phyloP scores from a whole-genome alignment of 2,888 invertebrate genomes.

The Drosophila algonquin region DNA sequence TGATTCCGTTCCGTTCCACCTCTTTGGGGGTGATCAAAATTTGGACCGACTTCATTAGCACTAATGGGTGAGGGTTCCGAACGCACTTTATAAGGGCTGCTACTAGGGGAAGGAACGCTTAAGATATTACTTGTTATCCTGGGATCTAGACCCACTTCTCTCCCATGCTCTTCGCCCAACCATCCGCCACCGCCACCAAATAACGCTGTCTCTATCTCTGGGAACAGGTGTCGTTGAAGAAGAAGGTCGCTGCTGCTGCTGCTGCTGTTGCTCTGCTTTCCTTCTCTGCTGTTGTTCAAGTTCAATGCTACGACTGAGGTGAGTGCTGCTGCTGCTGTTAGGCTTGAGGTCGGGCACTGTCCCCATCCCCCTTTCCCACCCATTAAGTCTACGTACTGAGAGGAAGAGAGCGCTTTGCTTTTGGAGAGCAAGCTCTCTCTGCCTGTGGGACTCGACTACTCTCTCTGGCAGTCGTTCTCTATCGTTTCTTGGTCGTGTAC shows the following conservation, averaged over 20 bases:
- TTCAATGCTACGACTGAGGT: conserved; percentile 70
- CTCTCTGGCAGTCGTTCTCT: conserved; percentile 34
- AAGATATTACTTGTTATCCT: neutral
- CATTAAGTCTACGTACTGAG: conserved; percentile 51
- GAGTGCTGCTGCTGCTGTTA: conserved; percentile 9
- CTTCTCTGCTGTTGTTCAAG: conserved; percentile 59
- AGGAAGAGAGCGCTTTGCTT: conserved; percentile 46
- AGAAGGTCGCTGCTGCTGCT: conserved; percentile 38
- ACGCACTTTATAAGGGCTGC: neutral
- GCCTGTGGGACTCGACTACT: neutral
- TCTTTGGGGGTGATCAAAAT: conserved; percentile 43
- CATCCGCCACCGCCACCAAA: conserved; percentile 10
- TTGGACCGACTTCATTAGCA: conserved; percentile 23
- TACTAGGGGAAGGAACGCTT: neutral
- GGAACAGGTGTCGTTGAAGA: conserved; percentile 71
- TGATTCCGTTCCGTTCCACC: conserved; percentile 46
- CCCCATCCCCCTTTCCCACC: conserved; percentile 9
- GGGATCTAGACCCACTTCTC: neutral
- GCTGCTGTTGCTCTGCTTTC: conserved; percentile 7
- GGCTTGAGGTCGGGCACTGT: conserved; percentile 18
- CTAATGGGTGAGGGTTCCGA: neutral
- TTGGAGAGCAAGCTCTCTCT: conserved; percentile 50
- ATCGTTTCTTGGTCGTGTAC: conserved; percentile 48
- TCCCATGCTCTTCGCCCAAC: neutral
- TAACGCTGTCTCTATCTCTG: conserved; percentile 22